Base-by-base conservation (phyloP, 2,113 vertebrate genomes). In the Oreotrochilus melanogaster region DNA sequence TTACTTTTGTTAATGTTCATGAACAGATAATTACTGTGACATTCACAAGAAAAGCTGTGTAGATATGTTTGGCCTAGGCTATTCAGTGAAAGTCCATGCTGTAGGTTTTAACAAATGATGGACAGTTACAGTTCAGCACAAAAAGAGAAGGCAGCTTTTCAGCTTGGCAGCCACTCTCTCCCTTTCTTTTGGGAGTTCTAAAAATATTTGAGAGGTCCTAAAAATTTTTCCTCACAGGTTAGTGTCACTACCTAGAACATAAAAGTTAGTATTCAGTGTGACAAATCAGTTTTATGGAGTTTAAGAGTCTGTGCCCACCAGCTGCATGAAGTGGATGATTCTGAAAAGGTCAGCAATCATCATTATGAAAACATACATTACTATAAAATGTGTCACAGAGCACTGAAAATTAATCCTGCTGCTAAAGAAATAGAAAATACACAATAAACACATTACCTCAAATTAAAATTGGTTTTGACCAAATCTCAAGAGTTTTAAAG, bases 401-500 rank as follows among this genome's bases (percentile, higher is more conserved):
- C 76, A 95, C 83, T 60, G 78, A 66, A 94, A 89, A 83, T 33
- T 82, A 95, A 95, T 37, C 86, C 37, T 75, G 62, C 87, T 86
- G 78, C 61, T 81, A 79, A 87, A 81, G 62, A 74, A 69, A 95
- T 82, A 73, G 78, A 93, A 96, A 95, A 91, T 42, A 74, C 42
- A 87, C 69, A 92, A 72, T 70, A 91, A 92, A 82, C 80, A 93
- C 81, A 93, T 96, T 86, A 84, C 30, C 37, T 88, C 70, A 96
- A 96, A 97, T 97, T 93, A 96, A 96, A 96, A 89, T 81, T 88
- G 43, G 12, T 83, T 97, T 94, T 80, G 93, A 86, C 47, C 62
- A 86, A 87, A 83, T 76, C 89, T 86, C 95, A 69, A 79, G 58
- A 94, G 91, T 65, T 89, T 97, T 88, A 81, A 94, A 81, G 72